These are phyloP conservation scores for Oscheius sp. DNA, from an alignment of 2,888 invertebrate species.

Conservation along the genomic window DNA sequence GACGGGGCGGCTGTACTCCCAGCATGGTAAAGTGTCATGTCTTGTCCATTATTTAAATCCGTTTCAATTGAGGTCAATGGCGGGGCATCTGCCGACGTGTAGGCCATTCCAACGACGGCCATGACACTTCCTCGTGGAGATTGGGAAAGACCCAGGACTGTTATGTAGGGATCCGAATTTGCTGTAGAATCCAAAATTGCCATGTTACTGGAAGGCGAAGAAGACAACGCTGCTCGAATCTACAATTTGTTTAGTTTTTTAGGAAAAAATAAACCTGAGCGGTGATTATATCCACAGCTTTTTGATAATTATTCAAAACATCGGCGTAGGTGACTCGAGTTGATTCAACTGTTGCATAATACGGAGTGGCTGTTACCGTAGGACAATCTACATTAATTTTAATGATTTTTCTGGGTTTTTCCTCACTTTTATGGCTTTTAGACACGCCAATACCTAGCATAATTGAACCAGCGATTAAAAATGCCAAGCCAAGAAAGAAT, in stretches of 20 bases:
- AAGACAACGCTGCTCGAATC: not conserved
- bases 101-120: conserved; percentile 30
- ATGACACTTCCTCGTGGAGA: conserved; percentile 13
- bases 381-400: not conserved
- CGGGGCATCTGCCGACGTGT: conserved; percentile 20
- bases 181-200: not conserved
- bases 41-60: not conserved
- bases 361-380: conserved; percentile 7
- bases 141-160: conserved; percentile 17
- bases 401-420: too few species aligned
- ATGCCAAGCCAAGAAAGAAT: conserved; percentile 40
- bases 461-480: conserved; percentile 48
- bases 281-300: not conserved
- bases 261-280: conserved; percentile 13
- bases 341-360: conserved; percentile 28
- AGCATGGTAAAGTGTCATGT: conserved; percentile 22
- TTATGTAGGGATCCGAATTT: conserved; percentile 12
- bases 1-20: not conserved
- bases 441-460: conserved; percentile 53
- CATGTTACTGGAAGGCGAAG: not conserved
- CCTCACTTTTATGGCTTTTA: conserved; percentile 35
- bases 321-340: conserved; percentile 13
- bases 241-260: not conserved
- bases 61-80: not conserved
- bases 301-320: conserved; percentile 3